These are phyloP conservation scores for Crioceris asparagi DNA, from an alignment of 2,888 invertebrate genomes.

Conservation along the genomic window DNA sequence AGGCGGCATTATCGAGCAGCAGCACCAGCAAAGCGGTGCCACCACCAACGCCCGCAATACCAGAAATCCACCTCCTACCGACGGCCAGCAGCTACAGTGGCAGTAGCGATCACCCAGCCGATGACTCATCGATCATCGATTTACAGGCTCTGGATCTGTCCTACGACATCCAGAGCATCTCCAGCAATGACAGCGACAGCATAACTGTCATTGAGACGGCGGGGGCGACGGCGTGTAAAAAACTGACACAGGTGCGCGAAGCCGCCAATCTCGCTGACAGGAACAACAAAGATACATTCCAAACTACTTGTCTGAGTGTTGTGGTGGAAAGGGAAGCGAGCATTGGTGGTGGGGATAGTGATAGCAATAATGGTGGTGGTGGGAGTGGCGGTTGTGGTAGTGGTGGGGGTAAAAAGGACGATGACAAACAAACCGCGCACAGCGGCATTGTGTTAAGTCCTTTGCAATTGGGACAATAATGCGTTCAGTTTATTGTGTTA, in stretches of 20 bases:
- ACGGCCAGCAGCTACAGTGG: conserved; percentile 20
- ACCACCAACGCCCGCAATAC: conserved; percentile 21
- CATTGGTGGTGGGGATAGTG: conserved; percentile 19
- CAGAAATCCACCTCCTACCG: conserved; percentile 28
- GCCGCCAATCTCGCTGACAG: conserved; percentile 20
- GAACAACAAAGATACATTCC: too few relatives aligned
- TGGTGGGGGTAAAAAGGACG: background rate
- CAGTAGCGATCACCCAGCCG: conserved; percentile 29
- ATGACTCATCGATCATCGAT: conserved; percentile 39
- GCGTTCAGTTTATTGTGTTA: too few relatives aligned
- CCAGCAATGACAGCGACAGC: conserved; percentile 29
- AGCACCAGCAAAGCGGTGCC: conserved; percentile 5
- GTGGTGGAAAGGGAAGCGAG: conserved; percentile 32
- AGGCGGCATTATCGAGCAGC: background rate
- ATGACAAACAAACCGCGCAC: conserved; percentile 34
- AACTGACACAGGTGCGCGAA: conserved; percentile 32
- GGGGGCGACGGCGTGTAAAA: conserved; percentile 20
- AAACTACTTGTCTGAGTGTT: conserved; percentile 43
- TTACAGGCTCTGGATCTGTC: conserved; percentile 35
- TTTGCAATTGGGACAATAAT: conserved; percentile 46
- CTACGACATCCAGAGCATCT: conserved; percentile 32
- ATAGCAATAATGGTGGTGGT: background rate
- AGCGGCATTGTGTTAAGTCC: conserved; percentile 54
- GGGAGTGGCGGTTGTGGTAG: background rate
- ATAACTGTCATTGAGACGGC: conserved; percentile 23